Conservation (phyloP, 2,113 vertebrate genomes). For the Hippoglossus stenolepis region DNA sequence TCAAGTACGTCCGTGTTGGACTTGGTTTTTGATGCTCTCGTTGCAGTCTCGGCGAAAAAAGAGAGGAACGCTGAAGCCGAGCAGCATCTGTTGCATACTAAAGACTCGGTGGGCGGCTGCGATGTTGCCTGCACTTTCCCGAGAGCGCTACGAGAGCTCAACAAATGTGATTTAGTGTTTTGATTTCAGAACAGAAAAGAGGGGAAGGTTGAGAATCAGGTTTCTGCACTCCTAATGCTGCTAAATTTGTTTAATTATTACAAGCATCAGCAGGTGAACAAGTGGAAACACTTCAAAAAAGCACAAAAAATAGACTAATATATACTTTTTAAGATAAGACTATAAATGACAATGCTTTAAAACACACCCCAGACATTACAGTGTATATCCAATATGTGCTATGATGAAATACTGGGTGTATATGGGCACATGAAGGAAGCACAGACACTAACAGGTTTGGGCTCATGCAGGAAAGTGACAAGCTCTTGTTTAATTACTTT, state of each 20-base stretch:
- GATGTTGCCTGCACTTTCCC: neutral
- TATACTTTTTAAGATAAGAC: neutral
- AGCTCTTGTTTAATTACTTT: neutral
- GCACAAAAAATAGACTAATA: neutral
- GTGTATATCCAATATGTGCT: neutral
- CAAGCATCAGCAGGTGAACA: neutral
- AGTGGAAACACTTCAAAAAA: neutral
- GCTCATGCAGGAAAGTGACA: neutral
- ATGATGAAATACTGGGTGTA: neutral
- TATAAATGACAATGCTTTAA: too few species aligned
- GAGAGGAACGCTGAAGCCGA: conserved; percentile 28
- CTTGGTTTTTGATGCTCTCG: conserved; percentile 46
- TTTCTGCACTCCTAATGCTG: neutral
- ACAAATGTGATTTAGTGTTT: conserved; percentile 27
- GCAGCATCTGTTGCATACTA: conserved; percentile 48
- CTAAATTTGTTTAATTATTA: conserved; percentile 10
- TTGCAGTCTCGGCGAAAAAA: conserved; percentile 24
- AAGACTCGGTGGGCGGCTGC: conserved; percentile 36
- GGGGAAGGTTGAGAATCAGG: neutral
- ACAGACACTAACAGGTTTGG: neutral
- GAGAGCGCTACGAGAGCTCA: neutral
- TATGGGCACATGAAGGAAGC: neutral
- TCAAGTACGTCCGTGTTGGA: conserved; percentile 40
- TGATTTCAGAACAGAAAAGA: neutral
- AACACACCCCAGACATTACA: neutral